Base-by-base conservation (phyloP, 2,113 vertebrate genomes). In the Grus americana region DNA sequence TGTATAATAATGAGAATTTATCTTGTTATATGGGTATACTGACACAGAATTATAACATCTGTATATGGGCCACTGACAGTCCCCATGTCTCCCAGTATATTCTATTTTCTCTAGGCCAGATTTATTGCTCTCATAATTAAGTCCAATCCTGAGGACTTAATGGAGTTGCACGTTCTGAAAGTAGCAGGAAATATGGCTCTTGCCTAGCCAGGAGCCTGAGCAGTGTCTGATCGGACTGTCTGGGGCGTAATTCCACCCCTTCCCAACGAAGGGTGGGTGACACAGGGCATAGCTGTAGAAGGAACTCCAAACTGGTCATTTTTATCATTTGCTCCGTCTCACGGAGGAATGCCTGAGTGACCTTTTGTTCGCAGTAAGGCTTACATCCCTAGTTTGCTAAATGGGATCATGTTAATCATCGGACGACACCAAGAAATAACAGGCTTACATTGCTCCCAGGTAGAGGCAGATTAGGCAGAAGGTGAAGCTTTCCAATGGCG, bases 81-180 rank as follows among this genome's bases (percentile, higher is more conserved):
- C 83, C 66, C 65, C 70, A 9, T 73, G 67, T 90, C 88, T 93
- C 63, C 65, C 54, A 58, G 71, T 93, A 71, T 96, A 89, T 94
- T 95, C 92, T 94, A 34, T 95, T 97, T 97, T 95, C 87, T 94
- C 66, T 88, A 59, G 87, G 67, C 74, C 74, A 80, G 63, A 95
- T 97, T 92, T 90, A 95, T 93, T 96, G 86, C 91, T 88, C 50
- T 91, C 66, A 67, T 88, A 91, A 96, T 95, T 92, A 92, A 85
- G 78, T 90, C 47, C 38, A 91, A 55, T 92, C 59, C 84, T 47
- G 49, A 91, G 55, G 78, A 72, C 73, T 93, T 93, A 91, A 87
- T 91, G 92, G 80, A 95, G 91, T 95, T 87, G 46, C 66, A 34
- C 8, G 1, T 90, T 89, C 50, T 85, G 84, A 86, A 91, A 66